Evolutionary conservation across 2,113 vertebrate species (phyloP).

Genomic region (Podilymbus podiceps): DNA sequence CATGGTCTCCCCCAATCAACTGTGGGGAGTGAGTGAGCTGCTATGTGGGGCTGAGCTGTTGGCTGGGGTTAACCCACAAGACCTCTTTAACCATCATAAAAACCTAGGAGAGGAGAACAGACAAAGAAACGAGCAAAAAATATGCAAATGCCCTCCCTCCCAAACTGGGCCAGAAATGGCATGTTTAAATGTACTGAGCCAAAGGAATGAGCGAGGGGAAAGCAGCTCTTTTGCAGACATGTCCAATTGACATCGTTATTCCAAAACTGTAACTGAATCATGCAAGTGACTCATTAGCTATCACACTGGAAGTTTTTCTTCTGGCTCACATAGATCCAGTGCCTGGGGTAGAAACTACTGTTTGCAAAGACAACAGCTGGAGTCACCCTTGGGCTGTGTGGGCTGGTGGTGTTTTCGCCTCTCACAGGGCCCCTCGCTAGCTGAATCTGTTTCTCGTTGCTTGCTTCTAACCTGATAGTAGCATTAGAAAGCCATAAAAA

Average conservation of each 20-base stretch:
- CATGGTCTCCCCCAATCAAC: neutral
- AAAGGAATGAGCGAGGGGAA: neutral
- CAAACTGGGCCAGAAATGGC: neutral
- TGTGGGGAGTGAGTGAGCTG: accelerated
- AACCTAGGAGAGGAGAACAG: neutral
- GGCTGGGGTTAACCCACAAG: neutral
- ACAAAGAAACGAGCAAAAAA: neutral
- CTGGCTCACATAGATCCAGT: neutral
- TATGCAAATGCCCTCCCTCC: neutral
- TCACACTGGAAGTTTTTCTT: neutral
- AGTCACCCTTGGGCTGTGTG: neutral
- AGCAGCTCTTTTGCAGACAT: neutral
- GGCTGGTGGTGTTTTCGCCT: neutral
- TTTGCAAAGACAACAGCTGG: neutral
- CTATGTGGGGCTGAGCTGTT: neutral
- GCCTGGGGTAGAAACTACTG: neutral
- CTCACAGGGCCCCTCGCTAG: accelerated
- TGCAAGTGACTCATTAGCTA: neutral
- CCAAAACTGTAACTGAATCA: neutral
- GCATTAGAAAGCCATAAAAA: neutral
- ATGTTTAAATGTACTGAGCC: neutral
- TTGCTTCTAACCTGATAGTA: neutral
- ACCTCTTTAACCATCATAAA: neutral
- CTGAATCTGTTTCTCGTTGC: neutral
- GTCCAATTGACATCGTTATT: accelerated